Evolutionary conservation across 2,797 vertebrate species (phyloP).

Genomic region (Rousettus madagascariensis): DNA sequence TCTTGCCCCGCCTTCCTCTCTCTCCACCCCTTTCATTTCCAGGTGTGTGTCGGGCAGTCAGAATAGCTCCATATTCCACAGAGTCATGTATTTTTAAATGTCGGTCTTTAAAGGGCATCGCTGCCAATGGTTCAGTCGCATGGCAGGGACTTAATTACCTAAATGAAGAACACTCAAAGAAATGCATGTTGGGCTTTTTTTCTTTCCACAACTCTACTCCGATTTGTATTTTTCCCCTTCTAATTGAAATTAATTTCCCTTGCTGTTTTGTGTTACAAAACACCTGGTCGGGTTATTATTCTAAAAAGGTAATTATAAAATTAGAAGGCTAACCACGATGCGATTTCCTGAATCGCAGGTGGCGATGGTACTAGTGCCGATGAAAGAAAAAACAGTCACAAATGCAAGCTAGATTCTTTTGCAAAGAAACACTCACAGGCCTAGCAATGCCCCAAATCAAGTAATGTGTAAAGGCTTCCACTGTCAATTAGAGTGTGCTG

Average conservation of each 20-base stretch:
- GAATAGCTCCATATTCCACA: background rate
- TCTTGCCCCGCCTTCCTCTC: background rate
- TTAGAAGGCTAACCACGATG: slow-evolving; percentile 81
- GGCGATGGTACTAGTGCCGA: background rate
- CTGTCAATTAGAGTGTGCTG: background rate
- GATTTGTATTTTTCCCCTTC: slow-evolving; percentile 79
- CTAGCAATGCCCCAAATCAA: background rate
- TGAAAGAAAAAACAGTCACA: slow-evolving; percentile 15
- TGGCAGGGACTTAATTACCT: slow-evolving; percentile 78
- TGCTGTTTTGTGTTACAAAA: slow-evolving; percentile 84
- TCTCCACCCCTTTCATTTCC: background rate
- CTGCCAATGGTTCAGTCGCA: slow-evolving; percentile 65
- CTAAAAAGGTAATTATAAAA: slow-evolving; percentile 85
- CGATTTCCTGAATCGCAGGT: slow-evolving; percentile 71
- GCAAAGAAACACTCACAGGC: background rate
- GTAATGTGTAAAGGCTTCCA: background rate
- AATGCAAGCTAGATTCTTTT: background rate
- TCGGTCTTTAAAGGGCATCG: slow-evolving; percentile 71
- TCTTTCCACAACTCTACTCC: slow-evolving; percentile 60
- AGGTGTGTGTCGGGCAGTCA: background rate
- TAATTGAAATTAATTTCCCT: slow-evolving; percentile 86
- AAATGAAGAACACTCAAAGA: slow-evolving; percentile 77
- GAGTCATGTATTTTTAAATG: slow-evolving; percentile 68
- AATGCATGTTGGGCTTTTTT: slow-evolving; percentile 49
- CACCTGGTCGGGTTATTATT: slow-evolving; percentile 84